phyloP scores from a whole-genome alignment of 2,113 vertebrate species.

The Vicugna pacos region DNA sequence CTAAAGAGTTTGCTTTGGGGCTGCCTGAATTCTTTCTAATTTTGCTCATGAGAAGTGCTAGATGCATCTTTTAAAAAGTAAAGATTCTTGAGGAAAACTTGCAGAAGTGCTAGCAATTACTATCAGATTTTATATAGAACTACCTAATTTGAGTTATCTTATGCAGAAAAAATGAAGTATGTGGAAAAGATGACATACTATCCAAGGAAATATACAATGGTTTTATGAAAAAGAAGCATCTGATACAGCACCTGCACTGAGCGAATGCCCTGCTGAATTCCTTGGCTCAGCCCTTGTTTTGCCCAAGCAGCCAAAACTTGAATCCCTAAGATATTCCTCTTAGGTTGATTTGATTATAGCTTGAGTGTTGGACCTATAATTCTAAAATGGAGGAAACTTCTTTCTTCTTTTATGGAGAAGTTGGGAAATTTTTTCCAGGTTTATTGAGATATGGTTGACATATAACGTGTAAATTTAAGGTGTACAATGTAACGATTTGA shows the following conservation, averaged over 20 bases:
- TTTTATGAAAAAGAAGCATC: slow-evolving; percentile 23
- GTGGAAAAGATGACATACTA: not conserved
- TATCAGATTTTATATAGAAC: not conserved
- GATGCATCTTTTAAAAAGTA: not conserved
- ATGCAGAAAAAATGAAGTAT: not conserved
- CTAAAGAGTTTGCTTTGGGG: not conserved
- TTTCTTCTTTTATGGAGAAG: not conserved
- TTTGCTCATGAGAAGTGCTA: not conserved
- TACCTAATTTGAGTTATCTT: not conserved
- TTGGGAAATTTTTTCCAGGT: not conserved
- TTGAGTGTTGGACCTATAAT: not conserved
- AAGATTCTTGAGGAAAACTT: not conserved
- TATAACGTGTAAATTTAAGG: not conserved
- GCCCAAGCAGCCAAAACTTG: not conserved
- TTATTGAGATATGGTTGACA: not conserved
- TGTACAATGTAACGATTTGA: not conserved
- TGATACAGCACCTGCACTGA: not conserved
- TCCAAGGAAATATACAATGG: not conserved
- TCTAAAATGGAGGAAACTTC: slow-evolving; percentile 21
- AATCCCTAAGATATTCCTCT: not conserved
- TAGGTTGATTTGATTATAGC: not conserved
- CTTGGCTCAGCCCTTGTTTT: not conserved
- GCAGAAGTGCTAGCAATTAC: not conserved
- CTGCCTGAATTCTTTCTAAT: not conserved
- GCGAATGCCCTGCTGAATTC: not conserved